Evolutionary conservation across 1,140 invertebrate species (phyloP).

Genomic region (Panagrolaimus sp.): DNA sequence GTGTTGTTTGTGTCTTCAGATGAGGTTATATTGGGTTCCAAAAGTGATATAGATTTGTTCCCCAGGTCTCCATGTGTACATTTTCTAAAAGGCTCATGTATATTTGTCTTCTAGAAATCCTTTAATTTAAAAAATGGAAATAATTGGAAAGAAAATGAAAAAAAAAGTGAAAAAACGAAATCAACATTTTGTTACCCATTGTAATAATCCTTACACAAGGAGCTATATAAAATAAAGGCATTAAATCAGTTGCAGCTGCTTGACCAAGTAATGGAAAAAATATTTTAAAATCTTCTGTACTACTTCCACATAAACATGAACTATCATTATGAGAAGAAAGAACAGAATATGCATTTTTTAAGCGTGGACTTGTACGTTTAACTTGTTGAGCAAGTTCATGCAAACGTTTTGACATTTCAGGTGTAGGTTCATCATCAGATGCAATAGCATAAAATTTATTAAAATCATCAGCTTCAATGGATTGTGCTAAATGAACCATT

Average conservation of each 20-base stretch:
- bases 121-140: too few species aligned
- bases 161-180: too few species aligned
- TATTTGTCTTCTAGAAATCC: too few species aligned
- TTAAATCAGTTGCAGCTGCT: slow-evolving; percentile 9
- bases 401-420: slow-evolving; percentile 7
- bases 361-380: neutral
- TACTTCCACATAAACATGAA: slow-evolving; percentile 1
- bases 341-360: neutral
- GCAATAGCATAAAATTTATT: neutral
- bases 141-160: too few species aligned
- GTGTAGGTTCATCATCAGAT: neutral
- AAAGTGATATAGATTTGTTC: too few species aligned
- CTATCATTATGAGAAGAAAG: neutral
- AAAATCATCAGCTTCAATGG: slow-evolving; percentile 13
- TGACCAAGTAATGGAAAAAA: slow-evolving; percentile 8
- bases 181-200: too few species aligned
- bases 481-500: slow-evolving; percentile 18
- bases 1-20: too few species aligned
- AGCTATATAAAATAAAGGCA: neutral
- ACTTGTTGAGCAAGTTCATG: slow-evolving; percentile 13
- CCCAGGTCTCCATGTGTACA: too few species aligned
- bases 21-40: too few species aligned
- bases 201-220: neutral
- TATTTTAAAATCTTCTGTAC: neutral
- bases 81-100: too few species aligned